Evolutionary conservation across 2,797 vertebrate species (phyloP), one percentile per base, ranked within the genome.

Genomic region (Kryptopterus vitreolus): DNA sequence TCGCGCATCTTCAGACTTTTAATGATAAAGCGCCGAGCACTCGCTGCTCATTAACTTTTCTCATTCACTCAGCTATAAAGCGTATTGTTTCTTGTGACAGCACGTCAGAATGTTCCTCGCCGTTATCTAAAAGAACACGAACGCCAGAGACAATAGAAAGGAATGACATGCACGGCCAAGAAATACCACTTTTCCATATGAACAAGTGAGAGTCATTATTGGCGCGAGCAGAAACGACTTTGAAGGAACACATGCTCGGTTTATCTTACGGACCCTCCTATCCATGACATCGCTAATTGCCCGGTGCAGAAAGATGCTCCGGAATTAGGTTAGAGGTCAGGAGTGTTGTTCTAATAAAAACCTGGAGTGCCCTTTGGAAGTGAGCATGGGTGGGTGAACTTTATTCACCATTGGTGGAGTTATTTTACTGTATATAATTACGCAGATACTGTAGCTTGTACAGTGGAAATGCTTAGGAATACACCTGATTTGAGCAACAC

Each of bases 171-270:
- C 62, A 29, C 48, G 31, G 79, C n/a, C 66, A 77, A 68, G 55
- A 83, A 81, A 77, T 55, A 24, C 70, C 55, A 38, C 61, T 81
- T 85, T 81, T 79, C 62, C 76, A 79, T 76, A 76, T 13, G 52
- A 66, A 79, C 71, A 81, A 84, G 76, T 76, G 77, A 71, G 62
- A 75, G 83, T 66, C 75, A 81, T 81, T 84, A 81, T 77, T 78
- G 46, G 48, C 55, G 1, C 12, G 50, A 52, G 57, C 31, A 35
- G n/a, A 57, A 72, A 66, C 79, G 31, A 52, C 83, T 65, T 75
- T 75, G 62, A 84, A 81, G 46, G 59, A 33, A 43, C 22, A 43
- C 10, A 9, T 43, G 70, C 3, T n/a, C 43, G 33, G 78, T 80
- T 84, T 70, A 78, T 70, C 76, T 61, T 70, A 38, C 15, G 58